A percentile compares a stretch with the other conserved stretches of the same genome.
These are phyloP conservation scores for Achlya flavicornis DNA, from an alignment of 2,888 invertebrate species.

Conservation along the genomic window DNA sequence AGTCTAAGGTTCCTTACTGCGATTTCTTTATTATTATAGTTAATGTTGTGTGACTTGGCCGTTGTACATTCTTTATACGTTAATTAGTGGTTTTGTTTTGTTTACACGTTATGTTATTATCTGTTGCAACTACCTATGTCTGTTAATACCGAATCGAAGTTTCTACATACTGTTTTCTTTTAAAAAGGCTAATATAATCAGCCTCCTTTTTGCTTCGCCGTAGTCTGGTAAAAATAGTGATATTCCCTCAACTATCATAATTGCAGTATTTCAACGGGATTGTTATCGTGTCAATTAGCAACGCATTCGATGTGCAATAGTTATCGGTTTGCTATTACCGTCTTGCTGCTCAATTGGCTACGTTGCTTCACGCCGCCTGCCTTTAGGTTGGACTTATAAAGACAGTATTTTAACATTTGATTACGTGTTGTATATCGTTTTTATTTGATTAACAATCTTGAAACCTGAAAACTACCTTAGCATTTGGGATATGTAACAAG, in stretches of 20 bases:
- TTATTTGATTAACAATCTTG: slow-evolving; percentile 22
- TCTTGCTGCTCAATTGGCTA: slow-evolving; percentile 31
- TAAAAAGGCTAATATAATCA: background rate
- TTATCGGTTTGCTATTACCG: slow-evolving; percentile 41
- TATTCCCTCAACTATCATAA: background rate
- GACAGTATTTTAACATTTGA: slow-evolving; percentile 25
- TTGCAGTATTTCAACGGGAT: slow-evolving; percentile 1
- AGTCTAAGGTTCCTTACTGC: too few species aligned
- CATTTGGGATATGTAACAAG: too few species aligned
- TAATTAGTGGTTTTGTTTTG: too few species aligned
- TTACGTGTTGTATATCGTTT: background rate
- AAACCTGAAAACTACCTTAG: slow-evolving; percentile 25
- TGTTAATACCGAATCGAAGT: too few species aligned
- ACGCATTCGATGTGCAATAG: slow-evolving; percentile 37
- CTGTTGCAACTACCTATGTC: too few species aligned
- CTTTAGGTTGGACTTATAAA: slow-evolving; percentile 24
- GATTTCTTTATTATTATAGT: too few species aligned
- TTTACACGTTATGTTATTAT: too few species aligned
- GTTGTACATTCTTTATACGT: too few species aligned
- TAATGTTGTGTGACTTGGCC: too few species aligned
- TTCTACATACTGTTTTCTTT: background rate
- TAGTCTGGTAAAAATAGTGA: too few species aligned
- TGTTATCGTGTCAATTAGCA: slow-evolving; percentile 34
- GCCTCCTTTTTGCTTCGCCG: too few species aligned
- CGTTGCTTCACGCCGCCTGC: slow-evolving; percentile 35